Conservation (phyloP, 2,797 vertebrate species). For the Pelodytes ibericus region DNA sequence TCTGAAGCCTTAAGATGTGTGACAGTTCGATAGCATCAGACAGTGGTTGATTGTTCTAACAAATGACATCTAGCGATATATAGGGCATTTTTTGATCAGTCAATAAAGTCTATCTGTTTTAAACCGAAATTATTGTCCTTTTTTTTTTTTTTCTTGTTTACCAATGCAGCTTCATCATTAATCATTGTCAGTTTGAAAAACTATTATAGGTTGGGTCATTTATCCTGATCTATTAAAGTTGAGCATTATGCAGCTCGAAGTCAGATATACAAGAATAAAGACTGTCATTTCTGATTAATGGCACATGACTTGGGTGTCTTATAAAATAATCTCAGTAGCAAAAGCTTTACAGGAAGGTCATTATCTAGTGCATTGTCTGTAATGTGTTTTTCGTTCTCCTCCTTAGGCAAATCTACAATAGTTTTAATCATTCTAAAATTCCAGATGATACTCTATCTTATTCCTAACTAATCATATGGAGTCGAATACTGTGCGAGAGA, state of each 20-base stretch:
- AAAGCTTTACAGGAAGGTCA: constrained; percentile 78
- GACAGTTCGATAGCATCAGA: constrained; percentile 24
- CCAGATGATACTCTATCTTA: constrained; percentile 57
- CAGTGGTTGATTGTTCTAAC: constrained; percentile 26
- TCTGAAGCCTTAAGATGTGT: constrained; percentile 21
- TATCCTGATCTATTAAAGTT: constrained; percentile 90
- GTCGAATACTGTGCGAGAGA: constrained; percentile 28
- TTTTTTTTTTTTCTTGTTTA: constrained; percentile 85
- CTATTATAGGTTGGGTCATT: constrained; percentile 87
- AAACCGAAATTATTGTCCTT: constrained; percentile 37
- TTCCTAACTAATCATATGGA: constrained; percentile 60
- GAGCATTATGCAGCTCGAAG: constrained; percentile 82
- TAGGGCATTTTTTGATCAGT: constrained; percentile 45
- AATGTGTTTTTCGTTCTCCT: constrained; percentile 66
- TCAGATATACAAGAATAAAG: constrained; percentile 89
- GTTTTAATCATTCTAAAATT: constrained; percentile 59
- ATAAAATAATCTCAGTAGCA: constrained; percentile 73
- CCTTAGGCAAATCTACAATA: constrained; percentile 60
- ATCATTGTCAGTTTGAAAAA: constrained; percentile 92
- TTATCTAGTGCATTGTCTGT: constrained; percentile 71
- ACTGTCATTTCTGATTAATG: constrained; percentile 91
- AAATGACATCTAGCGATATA: constrained; percentile 37
- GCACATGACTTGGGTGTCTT: constrained; percentile 76
- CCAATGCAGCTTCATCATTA: constrained; percentile 82
- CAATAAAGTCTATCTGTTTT: constrained; percentile 72